Base-by-base conservation (phyloP, 2,888 invertebrate genomes). In the Exocentrus adspersus region DNA sequence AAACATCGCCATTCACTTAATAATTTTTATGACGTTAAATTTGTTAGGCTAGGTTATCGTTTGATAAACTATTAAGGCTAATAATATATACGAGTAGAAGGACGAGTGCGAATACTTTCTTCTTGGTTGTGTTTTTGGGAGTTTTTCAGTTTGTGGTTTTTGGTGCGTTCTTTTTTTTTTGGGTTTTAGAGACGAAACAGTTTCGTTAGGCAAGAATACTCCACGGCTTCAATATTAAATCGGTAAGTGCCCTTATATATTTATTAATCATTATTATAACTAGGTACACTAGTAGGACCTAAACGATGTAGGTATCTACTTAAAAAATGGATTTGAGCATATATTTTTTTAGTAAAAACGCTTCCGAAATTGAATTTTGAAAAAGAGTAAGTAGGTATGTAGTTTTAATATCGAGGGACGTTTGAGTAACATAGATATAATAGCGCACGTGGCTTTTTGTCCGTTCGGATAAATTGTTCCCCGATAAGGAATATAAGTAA, bases 201-300 rank as follows among this genome's bases (percentile, higher is more conserved):
- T 59, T 32, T 45, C 32, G 43, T 60, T 42, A 37, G 21, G 53
- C 21, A 28, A 28, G 46, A 20, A 50, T 12, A 56, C 12, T 19
- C 1, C 6, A 50, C 59, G 30, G 56, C 64, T 46, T 58, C 67
- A 67, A 67, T 53, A 69, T 69, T 68, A 71, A 71, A 71, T 60
- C 71, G 63, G 72, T 72, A 62, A 72, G 72, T 72, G 43, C 14
- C 10, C 7, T 51, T 58, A 21, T 48, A 48, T 41, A n/a, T n/a
- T 19, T 6, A 5, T 20, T 20, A n/a, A 19, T 9, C 46, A 10
- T 20, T 16, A 42, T 2, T 42, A n/a, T 30, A 28, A 28, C 28
- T 28, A 28, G 7, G 7, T 30, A n/a, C 30, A n/a, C n/a, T n/a
- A n/a, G 30, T 30, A 7, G 1, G 9, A 7, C 30, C 2, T 30